These are phyloP conservation scores for Microchirus variegatus DNA, from an alignment of 2,797 vertebrate species.

Conservation along the genomic window DNA sequence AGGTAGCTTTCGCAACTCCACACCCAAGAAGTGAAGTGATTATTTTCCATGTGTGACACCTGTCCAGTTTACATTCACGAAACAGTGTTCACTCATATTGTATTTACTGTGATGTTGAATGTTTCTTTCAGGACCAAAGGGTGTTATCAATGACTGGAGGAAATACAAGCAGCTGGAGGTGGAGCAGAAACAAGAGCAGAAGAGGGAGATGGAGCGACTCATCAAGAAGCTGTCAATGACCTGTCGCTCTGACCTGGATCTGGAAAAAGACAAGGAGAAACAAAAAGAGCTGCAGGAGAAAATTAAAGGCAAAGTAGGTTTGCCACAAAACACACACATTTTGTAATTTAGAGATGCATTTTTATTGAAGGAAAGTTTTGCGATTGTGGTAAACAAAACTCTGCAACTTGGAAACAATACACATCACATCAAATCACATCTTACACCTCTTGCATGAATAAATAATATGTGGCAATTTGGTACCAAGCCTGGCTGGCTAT, in stretches of 20 bases:
- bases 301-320: conserved; percentile 90
- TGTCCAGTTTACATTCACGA: too few species aligned
- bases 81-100: background rate
- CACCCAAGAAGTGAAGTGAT: too few species aligned
- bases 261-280: conserved; percentile 88
- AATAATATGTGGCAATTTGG: too few species aligned
- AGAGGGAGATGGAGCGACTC: conserved; percentile 93
- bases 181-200: conserved; percentile 93
- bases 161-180: conserved; percentile 97
- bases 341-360: too few species aligned
- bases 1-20: conserved; percentile 72
- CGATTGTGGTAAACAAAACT: too few species aligned
- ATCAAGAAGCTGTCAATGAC: conserved; percentile 95
- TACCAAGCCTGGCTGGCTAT: too few species aligned
- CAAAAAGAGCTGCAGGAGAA: conserved; percentile 92
- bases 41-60: too few species aligned
- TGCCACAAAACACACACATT: background rate
- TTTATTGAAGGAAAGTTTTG: too few species aligned
- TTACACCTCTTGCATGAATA: too few species aligned
- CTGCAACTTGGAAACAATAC: too few species aligned
- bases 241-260: conserved; percentile 91
- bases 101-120: background rate
- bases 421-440: too few species aligned
- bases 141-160: conserved; percentile 97
- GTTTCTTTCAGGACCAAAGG: conserved; percentile 88